Evolutionary conservation across 2,797 vertebrate species (phyloP).

Genomic region (Tauraco hartlaubi): DNA sequence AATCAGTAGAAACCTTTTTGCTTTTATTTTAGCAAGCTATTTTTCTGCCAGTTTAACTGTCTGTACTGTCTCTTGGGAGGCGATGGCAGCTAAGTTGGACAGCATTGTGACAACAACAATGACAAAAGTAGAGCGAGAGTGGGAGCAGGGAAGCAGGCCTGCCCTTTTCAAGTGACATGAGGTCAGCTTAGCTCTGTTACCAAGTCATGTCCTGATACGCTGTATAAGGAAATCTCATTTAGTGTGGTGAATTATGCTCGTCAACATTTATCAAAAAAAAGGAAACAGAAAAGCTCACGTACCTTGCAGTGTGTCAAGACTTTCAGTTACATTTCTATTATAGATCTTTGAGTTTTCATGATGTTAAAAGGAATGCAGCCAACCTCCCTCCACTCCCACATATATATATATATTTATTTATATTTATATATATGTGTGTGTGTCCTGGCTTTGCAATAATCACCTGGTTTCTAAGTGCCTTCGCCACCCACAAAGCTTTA

Average conservation of each 20-base stretch:
- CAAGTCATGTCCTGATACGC: not conserved
- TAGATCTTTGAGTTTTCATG: not conserved
- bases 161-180: not conserved
- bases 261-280: not conserved
- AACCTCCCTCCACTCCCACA: fast-evolving
- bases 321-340: not conserved
- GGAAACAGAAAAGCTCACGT: not conserved
- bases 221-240: not conserved
- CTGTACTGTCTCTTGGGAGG: not conserved
- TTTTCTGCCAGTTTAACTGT: not conserved
- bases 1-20: not conserved
- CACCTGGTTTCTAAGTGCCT: not conserved
- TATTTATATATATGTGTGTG: no score
- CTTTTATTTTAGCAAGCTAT: not conserved
- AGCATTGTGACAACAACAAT: not conserved
- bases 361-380: not conserved
- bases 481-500: not conserved
- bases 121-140: not conserved
- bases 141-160: not conserved
- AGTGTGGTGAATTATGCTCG: not conserved
- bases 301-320: fast-evolving
- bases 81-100: not conserved
- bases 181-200: not conserved
- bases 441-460: not conserved
- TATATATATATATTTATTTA: no score